Base-by-base conservation (phyloP, 2,113 vertebrate species). In the Leptocoma aspasia region DNA sequence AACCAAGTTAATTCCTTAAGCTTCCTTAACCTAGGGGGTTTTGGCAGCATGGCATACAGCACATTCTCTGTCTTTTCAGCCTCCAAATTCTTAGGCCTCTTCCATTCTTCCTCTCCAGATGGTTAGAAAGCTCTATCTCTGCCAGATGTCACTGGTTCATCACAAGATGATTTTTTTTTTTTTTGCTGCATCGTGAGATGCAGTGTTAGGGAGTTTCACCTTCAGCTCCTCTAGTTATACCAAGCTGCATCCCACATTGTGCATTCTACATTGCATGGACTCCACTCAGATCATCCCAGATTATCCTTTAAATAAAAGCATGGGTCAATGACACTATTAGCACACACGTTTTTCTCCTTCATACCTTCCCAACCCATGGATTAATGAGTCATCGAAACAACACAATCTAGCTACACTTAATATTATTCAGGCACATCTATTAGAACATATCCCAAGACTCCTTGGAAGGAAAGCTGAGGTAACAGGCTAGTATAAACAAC, bases 91-190 rank as follows among this genome's bases (percentile, higher is more conserved):
- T 96, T 97, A 9, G 98, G 98, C 83, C 65, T 98, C 98, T 92
- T 97, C 96, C 88, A 53, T 97, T 98, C 89, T 98, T 98, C n/a
- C 94, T 97, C 84, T 98, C 98, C 71, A 99, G 86, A 77, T 98
- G 97, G 68, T 97, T 98, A 91, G 97, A 98, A 90, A 98, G 94
- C 76, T 98, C 97, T 31, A 68, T 98, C 92, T 98, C 98, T 6
- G 96, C 96, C 57, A 98, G 90, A 4, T 97, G 77, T 64, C 98
- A 97, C 91, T 98, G 97, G 96, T 98, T 98, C 71, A 98, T 97
- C 33, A 97, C 97, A 76, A 97, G 96, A 81, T 98, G 93, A 35
- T 27, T 98, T 98, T 37, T 52, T n/a, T n/a, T n/a, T n/a, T 44
- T 65, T 98, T 95, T 31, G 97, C 98, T 33, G 68, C 53, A 11